Conservation (phyloP, 2,888 invertebrate genomes). For the Phasia obesa region DNA sequence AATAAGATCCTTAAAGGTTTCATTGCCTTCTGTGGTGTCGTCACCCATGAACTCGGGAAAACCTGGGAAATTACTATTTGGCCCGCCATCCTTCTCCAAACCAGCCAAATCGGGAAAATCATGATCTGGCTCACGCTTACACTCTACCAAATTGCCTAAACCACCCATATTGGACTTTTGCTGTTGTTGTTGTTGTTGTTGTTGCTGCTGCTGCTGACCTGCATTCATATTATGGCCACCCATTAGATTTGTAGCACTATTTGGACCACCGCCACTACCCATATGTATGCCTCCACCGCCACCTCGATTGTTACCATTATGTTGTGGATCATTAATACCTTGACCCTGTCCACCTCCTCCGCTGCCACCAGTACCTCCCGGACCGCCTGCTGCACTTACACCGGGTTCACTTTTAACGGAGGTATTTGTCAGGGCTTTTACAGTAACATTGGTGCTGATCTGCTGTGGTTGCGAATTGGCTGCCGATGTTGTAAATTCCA, state of each 20-base stretch:
- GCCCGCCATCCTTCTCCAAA: conserved; percentile 91
- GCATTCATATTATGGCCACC: conserved; percentile 83
- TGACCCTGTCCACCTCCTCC: conserved; percentile 69
- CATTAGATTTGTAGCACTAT: conserved; percentile 76
- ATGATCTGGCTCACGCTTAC: conserved; percentile 92
- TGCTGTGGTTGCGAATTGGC: conserved; percentile 94
- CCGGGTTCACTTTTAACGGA: conserved; percentile 82
- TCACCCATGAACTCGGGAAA: conserved; percentile 92
- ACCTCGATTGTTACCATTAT: conserved; percentile 76
- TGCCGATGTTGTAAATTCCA: conserved; percentile 94
- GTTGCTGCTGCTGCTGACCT: conserved; percentile 72
- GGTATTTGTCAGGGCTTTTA: conserved; percentile 90
- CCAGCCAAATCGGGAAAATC: conserved; percentile 94
- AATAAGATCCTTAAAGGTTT: conserved; percentile 92
- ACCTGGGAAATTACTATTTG: conserved; percentile 89
- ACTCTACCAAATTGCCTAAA: conserved; percentile 88
- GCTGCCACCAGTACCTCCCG: conserved; percentile 58
- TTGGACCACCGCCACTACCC: conserved; percentile 74
- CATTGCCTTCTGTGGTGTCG: conserved; percentile 91
- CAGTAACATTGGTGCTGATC: conserved; percentile 95
- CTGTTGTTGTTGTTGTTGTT: conserved; percentile 34
- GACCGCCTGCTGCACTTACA: conserved; percentile 76
- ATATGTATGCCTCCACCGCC: conserved; percentile 75
- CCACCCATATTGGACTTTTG: conserved; percentile 79
- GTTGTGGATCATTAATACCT: conserved; percentile 75